Evolutionary conservation across 2,113 vertebrate genomes (phyloP), one percentile per base, ranked within the genome.

Genomic region (Balaenoptera acutorostrata): DNA sequence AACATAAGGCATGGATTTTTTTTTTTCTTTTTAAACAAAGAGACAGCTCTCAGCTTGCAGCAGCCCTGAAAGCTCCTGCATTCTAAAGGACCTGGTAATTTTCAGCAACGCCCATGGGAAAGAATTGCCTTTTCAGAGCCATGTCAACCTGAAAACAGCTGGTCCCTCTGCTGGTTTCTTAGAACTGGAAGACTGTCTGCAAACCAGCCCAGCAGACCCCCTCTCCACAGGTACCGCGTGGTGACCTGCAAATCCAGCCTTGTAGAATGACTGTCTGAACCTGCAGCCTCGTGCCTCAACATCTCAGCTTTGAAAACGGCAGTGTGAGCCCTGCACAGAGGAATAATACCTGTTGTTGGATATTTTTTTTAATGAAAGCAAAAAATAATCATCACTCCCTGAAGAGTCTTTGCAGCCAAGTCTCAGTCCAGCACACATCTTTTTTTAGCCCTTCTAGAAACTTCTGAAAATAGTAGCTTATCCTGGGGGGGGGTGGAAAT

Each of bases 361-460:
- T 69, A 91, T 89, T 72, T 15, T 36, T 21, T 55, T 29, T 46
- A 93, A 78, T 31, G 41, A 97, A 96, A 97, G 68, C 85, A 88
- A 93, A 97, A 89, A 69, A 90, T 39, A 96, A 80, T 52, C 31
- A 86, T 55, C 17, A 31, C 88, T 95, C 91, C 88, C 86, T 88
- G 81, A 86, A 92, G 81, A 94, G 89, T 93, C 92, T 92, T 92
- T 95, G 89, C 93, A 98, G 96, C 96, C 96, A 97, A 98, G 93
- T 93, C 88, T 92, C 75, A 41, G 64, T 81, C 93, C 86, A 89
- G 84, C 93, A 94, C 78, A 96, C 88, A 91, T 87, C 44, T 92
- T 91, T 95, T 97, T 96, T 97, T 95, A 96, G 96, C 95, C 96
- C 95, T 97, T 98, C 97, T 93, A 97, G 95, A 97, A 97, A 97